Evolutionary conservation across 2,113 vertebrate species (phyloP), one percentile per base, ranked within the genome.

Genomic region (Zosterops hypoxanthus): DNA sequence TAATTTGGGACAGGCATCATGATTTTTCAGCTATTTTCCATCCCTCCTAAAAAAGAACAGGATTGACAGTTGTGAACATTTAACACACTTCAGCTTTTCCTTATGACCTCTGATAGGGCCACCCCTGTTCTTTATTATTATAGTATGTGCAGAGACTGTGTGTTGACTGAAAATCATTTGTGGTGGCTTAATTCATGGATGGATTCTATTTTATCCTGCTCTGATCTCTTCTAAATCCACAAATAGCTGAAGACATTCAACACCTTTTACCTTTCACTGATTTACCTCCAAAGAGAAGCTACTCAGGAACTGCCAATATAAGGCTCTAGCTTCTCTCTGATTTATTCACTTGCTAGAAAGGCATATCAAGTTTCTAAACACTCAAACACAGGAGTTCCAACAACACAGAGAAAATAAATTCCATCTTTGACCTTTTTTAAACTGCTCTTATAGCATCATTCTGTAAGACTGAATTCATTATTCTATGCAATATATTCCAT

Each of bases 341-440:
- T 42, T 68, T 64, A 78, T 22, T 68, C 29, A 60, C 64, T 36
- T 88, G 44, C 86, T 92, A 55, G 78, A 88, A 86, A 88, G 65
- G 65, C 42, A 34, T 70, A 96, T 95, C 88, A 84, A 89, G 83
- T 97, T 97, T 94, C 94, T 76, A 91, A 96, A 92, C 89, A 94
- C 70, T 96, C 81, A 76, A 91, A 88, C 92, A 91, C 63, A 57
- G 60, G 61, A 91, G 55, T 66, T 53, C 64, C 22, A 42, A 52
- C 52, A 65, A 82, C 85, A 17, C 28, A 69, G 83, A 47, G 91
- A 86, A 92, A 86, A 92, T 56, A 93, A 88, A 33, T 94, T 87
- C 94, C 61, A 80, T 86, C 69, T 84, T 53, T 87, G 97, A 96
- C 97, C 96, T 96, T 94, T 93, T 91, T 79, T 76, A 22, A 83